phyloP scores from a whole-genome alignment of 2,888 invertebrate genomes.

The Erebia palarica region DNA sequence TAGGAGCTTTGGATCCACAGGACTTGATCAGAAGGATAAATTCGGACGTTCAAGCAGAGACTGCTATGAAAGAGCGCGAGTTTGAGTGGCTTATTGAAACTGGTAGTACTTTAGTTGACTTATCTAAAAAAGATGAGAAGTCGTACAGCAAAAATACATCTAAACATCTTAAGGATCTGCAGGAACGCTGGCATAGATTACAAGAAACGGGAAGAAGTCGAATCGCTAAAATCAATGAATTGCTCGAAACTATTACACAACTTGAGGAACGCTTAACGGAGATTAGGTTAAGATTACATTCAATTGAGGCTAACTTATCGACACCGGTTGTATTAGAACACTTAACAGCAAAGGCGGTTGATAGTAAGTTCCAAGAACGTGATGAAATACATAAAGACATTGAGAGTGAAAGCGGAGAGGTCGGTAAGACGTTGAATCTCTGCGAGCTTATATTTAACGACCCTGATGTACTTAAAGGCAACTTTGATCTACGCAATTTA shows the following conservation, averaged over 20 bases:
- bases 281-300: slow-evolving; percentile 87
- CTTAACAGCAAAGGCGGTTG: slow-evolving; percentile 84
- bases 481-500: slow-evolving; percentile 87
- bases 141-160: slow-evolving; percentile 77
- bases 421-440: slow-evolving; percentile 90
- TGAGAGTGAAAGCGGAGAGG: slow-evolving; percentile 88
- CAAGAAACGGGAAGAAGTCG: slow-evolving; percentile 85
- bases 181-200: slow-evolving; percentile 86
- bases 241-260: slow-evolving; percentile 86
- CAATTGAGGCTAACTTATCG: slow-evolving; percentile 86
- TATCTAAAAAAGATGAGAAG: slow-evolving; percentile 84
- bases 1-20: slow-evolving; percentile 85
- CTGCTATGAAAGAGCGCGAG: slow-evolving; percentile 88
- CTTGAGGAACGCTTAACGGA: slow-evolving; percentile 88
- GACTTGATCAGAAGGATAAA: slow-evolving; percentile 87
- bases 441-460: slow-evolving; percentile 90
- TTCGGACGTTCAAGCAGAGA: slow-evolving; percentile 89
- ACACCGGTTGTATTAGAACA: slow-evolving; percentile 86
- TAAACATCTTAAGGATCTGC: slow-evolving; percentile 83
- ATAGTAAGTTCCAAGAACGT: slow-evolving; percentile 86
- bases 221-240: slow-evolving; percentile 87
- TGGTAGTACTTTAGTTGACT: slow-evolving; percentile 85
- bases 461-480: slow-evolving; percentile 86
- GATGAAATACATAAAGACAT: slow-evolving; percentile 89
- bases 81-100: slow-evolving; percentile 89